Evolutionary conservation across 2,797 vertebrate genomes (phyloP).

Genomic region (Dicrostonyx torquatus): DNA sequence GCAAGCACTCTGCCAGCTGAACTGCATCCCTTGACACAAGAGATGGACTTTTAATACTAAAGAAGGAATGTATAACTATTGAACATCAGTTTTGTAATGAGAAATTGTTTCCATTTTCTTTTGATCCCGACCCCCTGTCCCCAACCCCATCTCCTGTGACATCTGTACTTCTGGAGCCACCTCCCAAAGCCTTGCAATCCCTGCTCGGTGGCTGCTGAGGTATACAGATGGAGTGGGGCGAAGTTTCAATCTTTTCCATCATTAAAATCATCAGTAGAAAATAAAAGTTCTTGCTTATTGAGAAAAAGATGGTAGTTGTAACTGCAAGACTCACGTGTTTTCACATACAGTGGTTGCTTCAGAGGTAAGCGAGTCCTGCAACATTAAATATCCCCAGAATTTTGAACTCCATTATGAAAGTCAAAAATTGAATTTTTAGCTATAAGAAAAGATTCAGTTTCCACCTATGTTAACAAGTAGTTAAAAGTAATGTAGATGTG

Average conservation of each 20-base stretch:
- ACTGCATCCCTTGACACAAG: not conserved
- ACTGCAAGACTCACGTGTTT: too few species aligned
- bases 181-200: not conserved
- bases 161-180: not conserved
- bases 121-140: not conserved
- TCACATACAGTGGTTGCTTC: not conserved
- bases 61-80: not conserved
- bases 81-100: not conserved
- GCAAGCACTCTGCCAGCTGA: not conserved
- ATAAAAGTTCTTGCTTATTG: slow-evolving; percentile 1
- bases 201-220: not conserved
- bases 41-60: slow-evolving; percentile 16
- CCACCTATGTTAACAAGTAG: not conserved
- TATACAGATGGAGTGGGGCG: not conserved
- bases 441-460: slow-evolving; percentile 9
- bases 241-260: not conserved
- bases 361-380: not conserved
- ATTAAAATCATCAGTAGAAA: slow-evolving; percentile 32
- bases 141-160: not conserved
- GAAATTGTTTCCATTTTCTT: slow-evolving; percentile 13
- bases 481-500: not conserved
- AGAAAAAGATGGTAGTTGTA: not conserved
- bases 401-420: slow-evolving; percentile 9
- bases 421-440: slow-evolving; percentile 24
- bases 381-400: slow-evolving; percentile 6